Conservation (phyloP, 2,113 vertebrate genomes). For the Amazona vittata region DNA sequence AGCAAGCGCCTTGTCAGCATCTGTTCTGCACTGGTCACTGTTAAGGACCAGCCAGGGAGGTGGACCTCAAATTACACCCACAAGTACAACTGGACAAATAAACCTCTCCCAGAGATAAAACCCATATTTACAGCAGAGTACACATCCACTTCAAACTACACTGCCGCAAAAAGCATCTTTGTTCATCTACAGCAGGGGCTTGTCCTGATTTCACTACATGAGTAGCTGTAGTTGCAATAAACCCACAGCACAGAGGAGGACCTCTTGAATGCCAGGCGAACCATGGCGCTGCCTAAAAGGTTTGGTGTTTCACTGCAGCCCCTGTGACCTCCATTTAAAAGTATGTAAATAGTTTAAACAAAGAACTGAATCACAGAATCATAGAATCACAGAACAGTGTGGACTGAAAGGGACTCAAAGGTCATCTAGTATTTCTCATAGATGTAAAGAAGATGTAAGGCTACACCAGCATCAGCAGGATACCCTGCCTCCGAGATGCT, state of each 20-base stretch:
- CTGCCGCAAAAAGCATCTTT: not conserved
- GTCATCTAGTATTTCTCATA: not conserved
- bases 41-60: not conserved
- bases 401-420: not conserved
- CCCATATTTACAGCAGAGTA: not conserved
- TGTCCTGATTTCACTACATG: not conserved
- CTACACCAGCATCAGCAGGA: not conserved
- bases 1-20: not conserved
- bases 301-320: not conserved
- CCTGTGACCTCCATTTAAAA: not conserved
- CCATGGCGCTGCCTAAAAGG: not conserved
- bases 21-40: not conserved
- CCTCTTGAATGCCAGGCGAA: not conserved
- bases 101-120: not conserved
- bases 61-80: not conserved
- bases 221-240: not conserved
- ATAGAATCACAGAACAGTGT: not conserved
- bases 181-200: not conserved
- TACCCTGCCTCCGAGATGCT: rapidly evolving
- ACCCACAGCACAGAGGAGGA: rapidly evolving
- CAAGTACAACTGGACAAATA: not conserved
- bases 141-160: not conserved
- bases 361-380: not conserved
- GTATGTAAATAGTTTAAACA: not conserved
- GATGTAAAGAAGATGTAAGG: not conserved